Conservation (phyloP, 2,113 vertebrate species). For the Drymodes brunneopygia region DNA sequence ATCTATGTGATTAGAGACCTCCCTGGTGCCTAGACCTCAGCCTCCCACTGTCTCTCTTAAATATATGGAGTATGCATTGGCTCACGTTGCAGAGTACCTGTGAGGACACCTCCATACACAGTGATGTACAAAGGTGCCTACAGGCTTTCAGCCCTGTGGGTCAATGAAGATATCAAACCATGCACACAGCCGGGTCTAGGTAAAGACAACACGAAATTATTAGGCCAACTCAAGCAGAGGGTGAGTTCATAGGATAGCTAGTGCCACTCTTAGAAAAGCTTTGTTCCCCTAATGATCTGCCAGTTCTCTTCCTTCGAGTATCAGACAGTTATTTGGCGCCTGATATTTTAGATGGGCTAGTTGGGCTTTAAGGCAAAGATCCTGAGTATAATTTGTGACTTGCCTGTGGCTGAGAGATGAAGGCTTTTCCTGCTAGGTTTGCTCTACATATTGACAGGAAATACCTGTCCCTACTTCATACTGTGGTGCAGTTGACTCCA, state of each 20-base stretch:
- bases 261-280: neutral
- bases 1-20: neutral
- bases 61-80: neutral
- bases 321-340: neutral
- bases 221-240: neutral
- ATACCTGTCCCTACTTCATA: neutral
- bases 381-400: neutral
- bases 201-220: neutral
- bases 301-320: neutral
- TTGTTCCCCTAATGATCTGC: neutral
- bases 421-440: neutral
- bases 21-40: neutral
- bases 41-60: neutral
- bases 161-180: neutral
- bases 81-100: neutral
- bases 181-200: neutral
- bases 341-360: neutral
- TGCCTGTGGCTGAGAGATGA: neutral
- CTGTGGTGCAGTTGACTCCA: neutral
- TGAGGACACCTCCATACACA: neutral
- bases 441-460: neutral
- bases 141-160: rapidly evolving
- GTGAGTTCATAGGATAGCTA: neutral
- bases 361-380: neutral
- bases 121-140: neutral